Evolutionary conservation across 2,888 invertebrate genomes (phyloP).

Genomic region (Drepana falcataria): DNA sequence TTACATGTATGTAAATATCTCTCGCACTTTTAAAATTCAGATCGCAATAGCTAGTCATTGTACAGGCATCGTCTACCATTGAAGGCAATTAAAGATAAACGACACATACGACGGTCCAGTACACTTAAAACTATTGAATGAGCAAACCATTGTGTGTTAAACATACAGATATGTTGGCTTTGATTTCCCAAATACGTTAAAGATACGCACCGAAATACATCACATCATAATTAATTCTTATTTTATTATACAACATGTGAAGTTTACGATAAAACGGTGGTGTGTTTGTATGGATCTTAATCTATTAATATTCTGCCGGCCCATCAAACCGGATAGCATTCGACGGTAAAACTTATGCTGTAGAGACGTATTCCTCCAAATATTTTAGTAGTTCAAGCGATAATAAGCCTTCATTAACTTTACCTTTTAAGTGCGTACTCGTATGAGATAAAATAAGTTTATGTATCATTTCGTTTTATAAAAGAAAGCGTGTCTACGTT

Average conservation of each 20-base stretch:
- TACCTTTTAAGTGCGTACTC: neutral
- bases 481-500: slow-evolving; percentile 62
- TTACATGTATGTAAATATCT: no score
- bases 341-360: slow-evolving; percentile 24
- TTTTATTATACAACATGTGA: neutral
- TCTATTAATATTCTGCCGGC: slow-evolving; percentile 51
- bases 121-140: neutral
- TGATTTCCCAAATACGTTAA: no score
- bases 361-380: slow-evolving; percentile 28
- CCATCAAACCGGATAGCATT: slow-evolving; percentile 47
- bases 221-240: neutral
- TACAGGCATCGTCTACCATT: neutral
- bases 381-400: slow-evolving; percentile 8
- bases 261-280: slow-evolving; percentile 2
- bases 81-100: neutral
- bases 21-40: no score
- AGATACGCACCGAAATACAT: no score
- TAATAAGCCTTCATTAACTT: slow-evolving; percentile 6
- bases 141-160: no score
- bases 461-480: slow-evolving; percentile 30
- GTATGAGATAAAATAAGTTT: slow-evolving; percentile 13
- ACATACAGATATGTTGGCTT: no score
- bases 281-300: slow-evolving; percentile 20
- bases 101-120: neutral
- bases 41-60: no score